Evolutionary conservation across 2,113 vertebrate species (phyloP).

Genomic region (Rhadina sibilatrix): DNA sequence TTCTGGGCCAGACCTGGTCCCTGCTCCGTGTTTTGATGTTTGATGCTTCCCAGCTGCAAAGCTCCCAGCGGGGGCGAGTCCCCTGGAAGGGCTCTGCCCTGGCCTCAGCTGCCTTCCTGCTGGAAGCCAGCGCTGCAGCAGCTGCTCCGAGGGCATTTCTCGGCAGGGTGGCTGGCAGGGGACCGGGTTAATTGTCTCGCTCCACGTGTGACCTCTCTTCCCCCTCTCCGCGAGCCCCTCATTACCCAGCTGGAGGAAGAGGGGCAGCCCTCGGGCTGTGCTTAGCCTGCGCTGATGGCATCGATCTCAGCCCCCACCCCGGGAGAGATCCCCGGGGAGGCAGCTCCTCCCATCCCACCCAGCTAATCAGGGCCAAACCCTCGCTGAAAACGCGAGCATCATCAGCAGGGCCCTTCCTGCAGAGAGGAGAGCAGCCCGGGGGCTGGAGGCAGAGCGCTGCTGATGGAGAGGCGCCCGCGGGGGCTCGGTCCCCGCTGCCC

Average conservation of each 20-base stretch:
- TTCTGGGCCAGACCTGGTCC: neutral
- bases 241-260: conserved; percentile 1
- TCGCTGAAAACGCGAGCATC: neutral
- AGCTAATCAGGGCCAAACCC: neutral
- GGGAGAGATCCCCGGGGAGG: neutral
- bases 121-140: neutral
- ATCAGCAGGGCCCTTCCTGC: neutral
- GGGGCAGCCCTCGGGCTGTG: neutral
- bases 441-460: neutral
- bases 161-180: conserved; percentile 31
- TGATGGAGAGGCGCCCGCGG: neutral
- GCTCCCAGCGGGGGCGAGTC: fast-evolving
- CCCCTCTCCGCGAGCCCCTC: conserved; percentile 5
- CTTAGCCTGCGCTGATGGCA: neutral
- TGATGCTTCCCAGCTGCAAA: neutral
- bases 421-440: neutral
- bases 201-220: conserved; percentile 29
- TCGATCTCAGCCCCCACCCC: neutral
- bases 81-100: neutral
- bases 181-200: conserved; percentile 35
- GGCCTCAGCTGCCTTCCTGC: neutral
- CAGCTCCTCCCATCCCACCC: neutral
- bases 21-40: no score
- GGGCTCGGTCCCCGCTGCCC: conserved; percentile 4
- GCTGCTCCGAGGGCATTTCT: conserved; percentile 23